These are phyloP conservation scores for Globodera ellingtonae DNA, from an alignment of 1,140 invertebrate species.

Conservation along the genomic window DNA sequence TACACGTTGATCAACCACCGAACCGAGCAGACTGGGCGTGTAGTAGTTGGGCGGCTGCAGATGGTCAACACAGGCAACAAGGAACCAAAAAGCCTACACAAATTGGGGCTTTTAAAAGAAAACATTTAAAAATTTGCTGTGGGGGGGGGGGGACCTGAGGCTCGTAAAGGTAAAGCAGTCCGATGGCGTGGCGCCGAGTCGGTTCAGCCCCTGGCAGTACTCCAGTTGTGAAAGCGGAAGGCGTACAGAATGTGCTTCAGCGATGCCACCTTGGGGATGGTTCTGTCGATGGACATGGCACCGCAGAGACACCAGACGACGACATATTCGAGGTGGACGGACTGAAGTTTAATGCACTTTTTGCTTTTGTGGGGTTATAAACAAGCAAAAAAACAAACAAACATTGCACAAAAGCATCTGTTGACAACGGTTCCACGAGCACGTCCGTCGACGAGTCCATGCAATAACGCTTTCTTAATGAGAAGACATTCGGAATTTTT, in stretches of 20 bases:
- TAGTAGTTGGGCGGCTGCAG: slow-evolving; percentile 71
- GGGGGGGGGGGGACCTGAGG: slow-evolving; percentile 69
- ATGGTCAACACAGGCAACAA: slow-evolving; percentile 70
- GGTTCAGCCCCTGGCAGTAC: slow-evolving; percentile 69
- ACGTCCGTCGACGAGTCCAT: slow-evolving; percentile 30
- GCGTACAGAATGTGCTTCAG: slow-evolving; percentile 45
- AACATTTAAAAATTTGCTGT: no score
- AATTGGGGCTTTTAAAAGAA: not conserved
- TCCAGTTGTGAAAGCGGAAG: slow-evolving; percentile 53
- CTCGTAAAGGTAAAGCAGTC: slow-evolving; percentile 70
- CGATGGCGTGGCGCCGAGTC: slow-evolving; percentile 70
- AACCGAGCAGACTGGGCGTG: slow-evolving; percentile 68
- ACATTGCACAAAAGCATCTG: no score
- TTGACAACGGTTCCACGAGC: not conserved
- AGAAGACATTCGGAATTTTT: not conserved
- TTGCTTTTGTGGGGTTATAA: no score
- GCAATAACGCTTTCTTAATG: slow-evolving; percentile 29
- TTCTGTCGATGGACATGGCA: slow-evolving; percentile 44
- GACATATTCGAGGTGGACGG: not conserved
- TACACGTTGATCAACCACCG: slow-evolving; percentile 70
- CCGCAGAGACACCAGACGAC: slow-evolving; percentile 11
- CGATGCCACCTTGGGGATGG: slow-evolving; percentile 25
- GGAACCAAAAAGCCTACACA: slow-evolving; percentile 70
- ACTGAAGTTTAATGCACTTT: no score
- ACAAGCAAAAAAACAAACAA: no score